These are phyloP conservation scores for Episyrphus balteatus DNA, from an alignment of 1,140 invertebrate species.

Conservation along the genomic window DNA sequence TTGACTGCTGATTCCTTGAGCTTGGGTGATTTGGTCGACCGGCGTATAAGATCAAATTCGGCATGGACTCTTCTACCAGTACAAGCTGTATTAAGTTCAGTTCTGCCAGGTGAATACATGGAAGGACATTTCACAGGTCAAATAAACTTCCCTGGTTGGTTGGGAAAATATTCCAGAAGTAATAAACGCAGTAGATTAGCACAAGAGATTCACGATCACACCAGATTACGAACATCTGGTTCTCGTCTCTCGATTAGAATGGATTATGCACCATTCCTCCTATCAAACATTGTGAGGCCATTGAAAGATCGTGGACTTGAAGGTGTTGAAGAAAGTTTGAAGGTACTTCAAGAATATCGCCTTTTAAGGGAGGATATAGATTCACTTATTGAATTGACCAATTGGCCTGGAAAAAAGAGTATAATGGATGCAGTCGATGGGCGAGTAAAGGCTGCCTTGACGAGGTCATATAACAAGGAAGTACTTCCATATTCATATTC, in stretches of 20 bases:
- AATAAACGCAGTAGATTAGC: constrained; percentile 72
- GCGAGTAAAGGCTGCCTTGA: constrained; percentile 89
- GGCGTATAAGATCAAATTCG: constrained; percentile 60
- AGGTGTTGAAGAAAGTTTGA: constrained; percentile 61
- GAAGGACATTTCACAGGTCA: constrained; percentile 62
- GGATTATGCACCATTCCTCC: constrained; percentile 70
- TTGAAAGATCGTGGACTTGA: constrained; percentile 55
- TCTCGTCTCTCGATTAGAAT: constrained; percentile 64
- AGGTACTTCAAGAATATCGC: constrained; percentile 70
- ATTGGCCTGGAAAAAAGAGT: constrained; percentile 72
- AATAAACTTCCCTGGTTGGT: constrained; percentile 88
- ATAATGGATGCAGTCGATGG: constrained; percentile 63
- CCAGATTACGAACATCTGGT: constrained; percentile 64
- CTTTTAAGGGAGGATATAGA: constrained; percentile 86
- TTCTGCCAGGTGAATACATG: constrained; percentile 79
- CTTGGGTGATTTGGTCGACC: constrained; percentile 76
- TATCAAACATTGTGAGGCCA: constrained; percentile 61
- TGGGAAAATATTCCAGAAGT: constrained; percentile 85
- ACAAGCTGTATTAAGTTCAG: constrained; percentile 84
- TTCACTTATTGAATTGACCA: constrained; percentile 67
- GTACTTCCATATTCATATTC: constrained; percentile 58
- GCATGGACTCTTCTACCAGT: constrained; percentile 85
- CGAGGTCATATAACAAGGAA: constrained; percentile 82
- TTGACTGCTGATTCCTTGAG: constrained; percentile 73
- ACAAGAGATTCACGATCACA: constrained; percentile 73